Evolutionary conservation across 2,888 invertebrate genomes (phyloP), one percentile per base, ranked within the genome.

Genomic region (Crocallis elinguaria): DNA sequence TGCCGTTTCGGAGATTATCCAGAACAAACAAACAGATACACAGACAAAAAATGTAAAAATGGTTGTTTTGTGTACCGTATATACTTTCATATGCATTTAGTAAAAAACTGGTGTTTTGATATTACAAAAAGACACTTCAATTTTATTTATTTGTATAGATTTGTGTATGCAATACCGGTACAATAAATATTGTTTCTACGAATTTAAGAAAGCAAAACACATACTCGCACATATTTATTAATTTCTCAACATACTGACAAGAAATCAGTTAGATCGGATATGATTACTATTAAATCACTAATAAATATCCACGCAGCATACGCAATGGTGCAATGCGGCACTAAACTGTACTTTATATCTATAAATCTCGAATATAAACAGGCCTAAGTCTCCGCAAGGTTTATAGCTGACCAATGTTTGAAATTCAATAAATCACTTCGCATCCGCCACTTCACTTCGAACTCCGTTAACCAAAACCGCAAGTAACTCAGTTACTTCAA

Each of bases 361-460:
- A 85, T 88, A 86, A 86, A 86, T 84, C 75, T 77, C 65, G 62
- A 71, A 81, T 73, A 77, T 80, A 84, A 86, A 82, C 84, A 80
- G 76, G 76, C 75, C 71, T 73, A 72, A 75, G 74, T 75, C 75
- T 64, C 73, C 72, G 68, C 73, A 73, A 65, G 73, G 71, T 78
- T 84, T 82, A 84, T 76, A 71, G 75, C 75, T 72, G 77, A 77
- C 74, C 77, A 63, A 82, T 82, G 82, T 86, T 84, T 82, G 79
- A 77, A 79, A 79, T 75, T 67, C 75, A 67, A 86, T 88, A 88
- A 87, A 87, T 86, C 84, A 87, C 67, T 50, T 69, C 72, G 76
- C 83, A 86, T 86, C 87, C 86, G 86, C 83, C 82, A 83, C 86
- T 82, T 77, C 67, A 73, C 70, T 67, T 58, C 69, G 56, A 56